Evolutionary conservation across 2,888 invertebrate genomes (phyloP), one percentile per base, ranked within the genome.

Genomic region (Dynastes hyllus): DNA sequence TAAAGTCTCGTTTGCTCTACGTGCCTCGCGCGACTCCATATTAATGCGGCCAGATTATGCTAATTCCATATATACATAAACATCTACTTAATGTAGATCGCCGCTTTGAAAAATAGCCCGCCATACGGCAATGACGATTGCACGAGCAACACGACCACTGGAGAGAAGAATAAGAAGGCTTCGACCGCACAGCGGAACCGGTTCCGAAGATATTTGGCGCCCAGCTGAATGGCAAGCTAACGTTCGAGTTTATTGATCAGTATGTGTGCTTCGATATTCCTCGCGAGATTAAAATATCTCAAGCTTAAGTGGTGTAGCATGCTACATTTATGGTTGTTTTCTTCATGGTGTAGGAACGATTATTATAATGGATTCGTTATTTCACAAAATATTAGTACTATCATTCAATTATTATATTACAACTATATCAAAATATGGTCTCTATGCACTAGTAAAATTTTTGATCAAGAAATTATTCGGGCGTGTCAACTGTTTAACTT

Each of bases 1-100:
- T 87, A 86, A 85, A 86, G 82, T 85, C 86, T 85, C 83, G 82
- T 83, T 83, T 83, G 75, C 79, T 78, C 78, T 81, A 79, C 80
- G 82, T 84, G 82, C 80, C 84, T 84, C 81, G 81, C 84, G 83
- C 84, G 83, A 84, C 83, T 83, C 83, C 84, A 85, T 87, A 87
- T 87, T 88, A 87, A 87, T 87, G 86, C 84, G 83, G 81, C 84
- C 85, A 87, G 87, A 88, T 88, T 88, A 88, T 88, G 88, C 86
- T 88, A 88, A 88, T 88, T 86, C 86, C 80, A 84, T 85, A 85
- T 87, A 87, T 88, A 88, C 87, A 88, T 88, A 88, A 87, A 87
- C 87, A 88, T 87, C 86, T 85, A 87, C 86, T 88, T 88, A 87
- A 87, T 87, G 87, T 85, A 85, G 86, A 87, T 87, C 86, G 85